Conservation (phyloP, 2,888 invertebrate genomes). For the Patella ulyssiponensis region DNA sequence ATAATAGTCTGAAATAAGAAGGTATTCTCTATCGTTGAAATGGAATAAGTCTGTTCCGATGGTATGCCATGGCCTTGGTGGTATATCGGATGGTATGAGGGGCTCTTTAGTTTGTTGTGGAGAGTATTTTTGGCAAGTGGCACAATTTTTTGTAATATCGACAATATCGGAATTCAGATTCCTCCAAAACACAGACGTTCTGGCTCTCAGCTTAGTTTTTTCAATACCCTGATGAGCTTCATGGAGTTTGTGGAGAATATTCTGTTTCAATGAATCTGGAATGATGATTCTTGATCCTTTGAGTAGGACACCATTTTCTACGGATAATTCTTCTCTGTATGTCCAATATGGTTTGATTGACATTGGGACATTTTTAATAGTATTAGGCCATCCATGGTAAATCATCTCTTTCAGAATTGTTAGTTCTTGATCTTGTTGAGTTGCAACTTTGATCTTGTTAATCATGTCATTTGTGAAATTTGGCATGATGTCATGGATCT, state of each 20-base stretch:
- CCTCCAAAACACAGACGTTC: conserved; percentile 30
- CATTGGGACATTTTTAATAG: conserved; percentile 13
- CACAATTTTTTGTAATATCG: conserved; percentile 19
- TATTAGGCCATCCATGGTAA: conserved; percentile 25
- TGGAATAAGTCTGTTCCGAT: conserved; percentile 20
- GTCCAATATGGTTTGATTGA: conserved; percentile 22
- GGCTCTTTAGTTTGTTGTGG: conserved; percentile 17
- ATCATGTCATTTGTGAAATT: conserved; percentile 5
- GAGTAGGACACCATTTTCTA: conserved; percentile 32
- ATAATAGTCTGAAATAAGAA: conserved; percentile 29
- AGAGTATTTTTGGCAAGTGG: conserved; percentile 13
- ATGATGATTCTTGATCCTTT: conserved; percentile 11
- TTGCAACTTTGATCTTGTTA: conserved; percentile 12
- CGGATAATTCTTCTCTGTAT: conserved; percentile 28
- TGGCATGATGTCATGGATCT: neutral
- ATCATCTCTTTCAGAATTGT: conserved; percentile 24
- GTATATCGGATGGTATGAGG: conserved; percentile 12
- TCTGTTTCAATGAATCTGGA: neutral
- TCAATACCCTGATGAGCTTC: conserved; percentile 11
- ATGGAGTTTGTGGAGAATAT: conserved; percentile 19
- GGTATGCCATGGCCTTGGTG: conserved; percentile 17
- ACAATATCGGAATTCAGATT: conserved; percentile 35
- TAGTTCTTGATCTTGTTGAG: conserved; percentile 16
- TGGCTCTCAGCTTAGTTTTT: conserved; percentile 14
- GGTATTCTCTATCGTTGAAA: too few relatives aligned